These are phyloP conservation scores for Philopotamus ludificatus DNA, from an alignment of 1,140 invertebrate species.

Conservation along the genomic window DNA sequence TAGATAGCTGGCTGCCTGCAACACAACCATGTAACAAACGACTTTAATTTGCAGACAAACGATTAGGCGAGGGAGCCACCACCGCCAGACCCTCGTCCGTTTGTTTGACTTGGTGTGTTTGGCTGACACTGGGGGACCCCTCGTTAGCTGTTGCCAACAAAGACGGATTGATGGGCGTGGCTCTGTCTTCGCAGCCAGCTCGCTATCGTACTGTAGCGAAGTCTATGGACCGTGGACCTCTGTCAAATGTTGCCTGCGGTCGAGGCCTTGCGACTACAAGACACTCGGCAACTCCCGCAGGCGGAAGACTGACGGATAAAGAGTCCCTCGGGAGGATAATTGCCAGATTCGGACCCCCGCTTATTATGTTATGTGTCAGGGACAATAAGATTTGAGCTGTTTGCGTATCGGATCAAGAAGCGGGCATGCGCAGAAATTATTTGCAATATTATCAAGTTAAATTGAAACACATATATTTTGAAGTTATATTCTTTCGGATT, in stretches of 20 bases:
- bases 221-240: too few relatives aligned
- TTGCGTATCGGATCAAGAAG: background rate
- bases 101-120: constrained; percentile 33
- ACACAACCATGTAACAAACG: constrained; percentile 7
- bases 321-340: constrained; percentile 1
- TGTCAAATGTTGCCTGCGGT: constrained; percentile 24
- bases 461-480: too few relatives aligned
- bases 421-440: background rate
- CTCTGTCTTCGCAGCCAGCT: constrained; percentile 3
- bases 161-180: constrained; percentile 41
- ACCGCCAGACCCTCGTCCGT: constrained; percentile 27
- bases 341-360: background rate
- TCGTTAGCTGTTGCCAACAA: constrained; percentile 31
- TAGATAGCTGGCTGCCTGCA: too few relatives aligned
- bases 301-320: background rate
- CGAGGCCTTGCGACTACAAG: background rate
- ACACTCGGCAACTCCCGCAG: background rate
- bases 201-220: background rate
- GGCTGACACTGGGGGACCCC: constrained; percentile 28
- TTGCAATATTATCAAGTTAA: background rate
- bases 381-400: background rate
- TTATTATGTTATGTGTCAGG: constrained; percentile 3
- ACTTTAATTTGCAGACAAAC: constrained; percentile 6
- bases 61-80: constrained; percentile 24
- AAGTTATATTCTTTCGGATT: too few relatives aligned